Percentiles rank a stretch among this genome's conserved stretches.
Conservation (phyloP, 2,888 invertebrate species). For the Drepanosiphum platanoidis region DNA sequence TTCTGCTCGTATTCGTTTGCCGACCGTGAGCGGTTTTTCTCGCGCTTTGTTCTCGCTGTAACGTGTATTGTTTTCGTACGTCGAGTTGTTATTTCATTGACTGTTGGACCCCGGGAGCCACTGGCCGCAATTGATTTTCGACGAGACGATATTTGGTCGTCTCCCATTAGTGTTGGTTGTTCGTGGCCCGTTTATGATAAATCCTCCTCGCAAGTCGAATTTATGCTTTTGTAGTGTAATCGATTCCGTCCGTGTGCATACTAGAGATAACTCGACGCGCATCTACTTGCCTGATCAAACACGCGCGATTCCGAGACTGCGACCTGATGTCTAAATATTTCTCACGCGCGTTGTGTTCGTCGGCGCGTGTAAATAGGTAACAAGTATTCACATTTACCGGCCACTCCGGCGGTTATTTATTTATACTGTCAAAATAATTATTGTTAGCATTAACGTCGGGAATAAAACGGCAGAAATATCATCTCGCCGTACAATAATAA, state of each 20-base stretch:
- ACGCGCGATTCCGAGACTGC: neutral
- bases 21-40: neutral
- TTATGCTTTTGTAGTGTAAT: constrained; percentile 13
- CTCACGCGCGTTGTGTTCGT: neutral
- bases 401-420: neutral
- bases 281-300: neutral
- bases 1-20: no score
- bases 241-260: neutral
- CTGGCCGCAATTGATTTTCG: neutral
- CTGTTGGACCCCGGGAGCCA: neutral
- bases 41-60: neutral
- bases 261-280: neutral
- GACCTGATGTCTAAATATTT: neutral
- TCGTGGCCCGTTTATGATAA: neutral
- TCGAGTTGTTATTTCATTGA: neutral
- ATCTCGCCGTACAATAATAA: neutral
- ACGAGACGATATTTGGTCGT: neutral
- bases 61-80: neutral
- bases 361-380: neutral
- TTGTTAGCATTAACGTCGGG: neutral
- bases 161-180: neutral
- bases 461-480: neutral
- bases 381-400: neutral
- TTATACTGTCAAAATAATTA: no score
- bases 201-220: neutral